phyloP scores from a whole-genome alignment of 2,888 invertebrate genomes.

The Ophioninae sp. region DNA sequence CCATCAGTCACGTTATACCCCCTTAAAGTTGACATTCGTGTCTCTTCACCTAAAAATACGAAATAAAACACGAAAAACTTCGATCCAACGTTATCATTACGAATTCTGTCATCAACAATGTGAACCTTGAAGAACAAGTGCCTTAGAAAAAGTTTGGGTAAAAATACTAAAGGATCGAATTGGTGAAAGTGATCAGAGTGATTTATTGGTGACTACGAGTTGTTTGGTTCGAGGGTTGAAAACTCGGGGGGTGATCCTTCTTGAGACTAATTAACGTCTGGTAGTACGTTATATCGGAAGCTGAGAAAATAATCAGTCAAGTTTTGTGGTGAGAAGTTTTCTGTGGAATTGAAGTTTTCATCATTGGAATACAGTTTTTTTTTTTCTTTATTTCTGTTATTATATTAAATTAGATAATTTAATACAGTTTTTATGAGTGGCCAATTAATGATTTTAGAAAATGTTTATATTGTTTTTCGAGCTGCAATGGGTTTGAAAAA shows the following conservation, averaged over 20 bases:
- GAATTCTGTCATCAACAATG: background rate
- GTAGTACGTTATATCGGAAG: no score
- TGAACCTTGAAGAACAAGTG: background rate
- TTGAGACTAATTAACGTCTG: no score
- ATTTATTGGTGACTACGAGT: conserved; percentile 2
- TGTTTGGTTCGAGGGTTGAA: background rate
- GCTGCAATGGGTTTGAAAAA: no score
- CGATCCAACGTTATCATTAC: background rate
- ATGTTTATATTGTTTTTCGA: no score
- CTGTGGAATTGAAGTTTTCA: no score
- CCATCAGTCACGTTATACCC: background rate
- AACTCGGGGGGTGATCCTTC: background rate
- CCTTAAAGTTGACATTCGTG: background rate
- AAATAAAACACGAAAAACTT: background rate
- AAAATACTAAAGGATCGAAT: conserved; percentile 12
- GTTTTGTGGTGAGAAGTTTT: no score
- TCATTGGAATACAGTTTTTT: no score
- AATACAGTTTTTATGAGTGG: no score
- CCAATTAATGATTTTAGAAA: no score
- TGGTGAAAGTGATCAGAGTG: conserved; percentile 10
- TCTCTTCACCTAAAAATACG: background rate
- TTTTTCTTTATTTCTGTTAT: no score
- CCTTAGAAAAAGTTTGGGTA: background rate
- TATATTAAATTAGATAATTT: no score
- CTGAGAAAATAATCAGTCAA: no score